Percentiles rank a stretch among this genome's conserved stretches.
Conservation (phyloP, 2,797 vertebrate species). For the Acanthopagrus latus region DNA sequence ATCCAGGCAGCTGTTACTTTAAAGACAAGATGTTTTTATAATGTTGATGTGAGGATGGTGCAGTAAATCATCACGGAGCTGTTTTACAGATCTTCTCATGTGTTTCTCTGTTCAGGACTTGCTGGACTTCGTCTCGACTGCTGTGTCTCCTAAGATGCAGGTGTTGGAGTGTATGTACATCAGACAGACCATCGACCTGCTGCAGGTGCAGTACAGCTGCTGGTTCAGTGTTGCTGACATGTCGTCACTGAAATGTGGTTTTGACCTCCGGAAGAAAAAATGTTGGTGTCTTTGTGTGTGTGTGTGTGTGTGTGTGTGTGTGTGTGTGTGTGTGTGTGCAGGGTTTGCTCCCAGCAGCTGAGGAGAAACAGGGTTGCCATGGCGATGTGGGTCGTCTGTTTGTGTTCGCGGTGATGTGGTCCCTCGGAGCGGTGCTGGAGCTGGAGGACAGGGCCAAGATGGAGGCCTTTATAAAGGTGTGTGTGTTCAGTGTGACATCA, state of each 20-base stretch:
- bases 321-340: constrained; percentile 46
- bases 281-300: no score
- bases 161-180: constrained; percentile 92
- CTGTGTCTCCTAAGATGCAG: constrained; percentile 88
- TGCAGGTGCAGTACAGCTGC: constrained; percentile 79
- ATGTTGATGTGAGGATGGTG: background rate
- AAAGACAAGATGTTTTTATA: no score
- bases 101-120: constrained; percentile 79
- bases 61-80: background rate
- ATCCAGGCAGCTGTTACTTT: background rate
- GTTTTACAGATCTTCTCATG: background rate
- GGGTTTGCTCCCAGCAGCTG: constrained; percentile 83
- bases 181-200: constrained; percentile 89
- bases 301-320: no score
- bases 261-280: background rate
- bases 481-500: background rate
- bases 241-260: background rate
- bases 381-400: constrained; percentile 84
- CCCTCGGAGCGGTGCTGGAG: constrained; percentile 88
- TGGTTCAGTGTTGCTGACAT: background rate
- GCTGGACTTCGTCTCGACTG: constrained; percentile 87
- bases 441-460: constrained; percentile 87
- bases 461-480: constrained; percentile 85
- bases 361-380: constrained; percentile 80
- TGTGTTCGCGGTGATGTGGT: constrained; percentile 90